Percentiles rank a stretch among this genome's conserved stretches.
phyloP scores from a whole-genome alignment of 35 echinoderm and acorn worm genomes.

The Acanthaster planci region DNA sequence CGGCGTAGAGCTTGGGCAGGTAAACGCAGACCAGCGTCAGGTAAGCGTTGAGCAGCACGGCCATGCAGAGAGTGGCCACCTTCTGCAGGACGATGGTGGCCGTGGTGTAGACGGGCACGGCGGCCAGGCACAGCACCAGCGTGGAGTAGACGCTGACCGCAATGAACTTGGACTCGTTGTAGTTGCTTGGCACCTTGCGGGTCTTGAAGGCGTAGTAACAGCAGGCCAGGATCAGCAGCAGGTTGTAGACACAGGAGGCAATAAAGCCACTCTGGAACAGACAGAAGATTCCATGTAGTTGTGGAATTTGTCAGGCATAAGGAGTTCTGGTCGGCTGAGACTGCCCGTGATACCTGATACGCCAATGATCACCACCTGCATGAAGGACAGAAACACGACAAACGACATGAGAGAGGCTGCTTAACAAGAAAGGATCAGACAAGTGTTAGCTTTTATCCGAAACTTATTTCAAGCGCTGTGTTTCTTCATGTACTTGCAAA shows the following conservation, averaged over 20 bases:
- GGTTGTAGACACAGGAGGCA: neutral
- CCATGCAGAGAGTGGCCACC: neutral
- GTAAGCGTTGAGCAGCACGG: neutral
- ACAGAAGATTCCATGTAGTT: slow-evolving; percentile 21
- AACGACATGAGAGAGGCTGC: too few species aligned
- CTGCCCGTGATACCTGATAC: neutral
- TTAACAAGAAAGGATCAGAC: too few species aligned
- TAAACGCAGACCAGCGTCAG: slow-evolving; percentile 12
- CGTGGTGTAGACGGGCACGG: slow-evolving; percentile 30
- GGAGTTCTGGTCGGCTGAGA: neutral
- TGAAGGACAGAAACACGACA: neutral
- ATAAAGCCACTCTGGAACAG: slow-evolving; percentile 25
- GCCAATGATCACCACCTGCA: neutral
- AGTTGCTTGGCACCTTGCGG: slow-evolving; percentile 62
- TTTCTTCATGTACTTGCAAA: too few species aligned
- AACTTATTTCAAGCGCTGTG: too few species aligned
- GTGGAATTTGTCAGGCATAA: neutral
- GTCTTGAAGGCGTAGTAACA: slow-evolving; percentile 60
- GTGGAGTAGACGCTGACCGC: slow-evolving; percentile 61
- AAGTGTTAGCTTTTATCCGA: too few species aligned
- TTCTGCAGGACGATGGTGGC: neutral
- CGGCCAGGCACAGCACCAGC: slow-evolving; percentile 47
- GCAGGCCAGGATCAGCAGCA: slow-evolving; percentile 41
- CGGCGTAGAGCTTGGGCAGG: slow-evolving; percentile 16
- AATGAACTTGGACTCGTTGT: slow-evolving; percentile 69